These are phyloP conservation scores for Phalanger gymnotis DNA, from an alignment of 2,797 vertebrate genomes.

Conservation along the genomic window DNA sequence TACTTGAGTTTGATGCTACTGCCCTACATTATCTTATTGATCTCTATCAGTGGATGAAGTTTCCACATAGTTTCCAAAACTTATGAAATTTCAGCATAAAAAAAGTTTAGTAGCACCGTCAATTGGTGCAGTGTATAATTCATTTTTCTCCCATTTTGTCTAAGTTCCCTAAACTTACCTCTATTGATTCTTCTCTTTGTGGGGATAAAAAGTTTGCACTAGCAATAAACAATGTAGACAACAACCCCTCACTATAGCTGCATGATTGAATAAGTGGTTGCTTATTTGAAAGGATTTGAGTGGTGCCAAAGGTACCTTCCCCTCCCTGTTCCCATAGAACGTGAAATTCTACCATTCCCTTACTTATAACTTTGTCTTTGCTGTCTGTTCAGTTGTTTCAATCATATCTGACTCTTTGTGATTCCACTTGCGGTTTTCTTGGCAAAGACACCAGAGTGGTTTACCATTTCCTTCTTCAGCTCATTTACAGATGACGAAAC, in stretches of 20 bases:
- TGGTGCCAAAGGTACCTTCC: background rate
- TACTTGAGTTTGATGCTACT: background rate
- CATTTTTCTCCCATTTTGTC: background rate
- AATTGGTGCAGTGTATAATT: background rate
- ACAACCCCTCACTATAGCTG: background rate
- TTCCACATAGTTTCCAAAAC: background rate
- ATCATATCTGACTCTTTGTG: background rate
- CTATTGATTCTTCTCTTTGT: background rate
- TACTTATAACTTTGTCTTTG: background rate
- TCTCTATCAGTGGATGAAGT: background rate
- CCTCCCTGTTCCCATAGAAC: background rate
- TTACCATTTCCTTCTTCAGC: background rate
- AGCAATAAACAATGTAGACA: background rate
- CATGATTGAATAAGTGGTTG: background rate
- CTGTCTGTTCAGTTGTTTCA: background rate
- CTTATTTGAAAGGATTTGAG: background rate
- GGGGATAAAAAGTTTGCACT: background rate
- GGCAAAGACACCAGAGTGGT: too few species aligned
- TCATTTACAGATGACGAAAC: background rate
- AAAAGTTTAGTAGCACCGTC: background rate
- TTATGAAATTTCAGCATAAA: background rate
- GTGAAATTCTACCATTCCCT: background rate
- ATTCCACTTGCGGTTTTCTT: background rate
- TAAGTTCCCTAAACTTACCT: background rate
- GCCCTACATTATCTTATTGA: background rate